phyloP scores from a whole-genome alignment of 35 echinoderm and acorn worm genomes.

The Apostichopus californicus region DNA sequence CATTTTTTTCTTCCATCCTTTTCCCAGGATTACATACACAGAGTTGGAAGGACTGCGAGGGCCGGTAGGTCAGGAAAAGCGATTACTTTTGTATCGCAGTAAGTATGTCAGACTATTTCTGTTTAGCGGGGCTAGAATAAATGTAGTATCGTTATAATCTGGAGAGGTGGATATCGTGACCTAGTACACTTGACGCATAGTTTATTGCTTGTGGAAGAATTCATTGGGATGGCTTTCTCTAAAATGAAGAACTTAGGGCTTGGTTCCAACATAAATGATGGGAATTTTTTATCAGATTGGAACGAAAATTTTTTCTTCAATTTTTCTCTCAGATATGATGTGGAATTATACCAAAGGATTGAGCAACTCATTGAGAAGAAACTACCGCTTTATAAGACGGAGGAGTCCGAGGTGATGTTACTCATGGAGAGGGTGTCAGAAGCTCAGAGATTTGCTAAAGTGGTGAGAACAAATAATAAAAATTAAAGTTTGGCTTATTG shows the following conservation, averaged over 20 bases:
- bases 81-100: conserved; percentile 97
- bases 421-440: conserved; percentile 91
- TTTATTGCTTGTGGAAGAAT: no score
- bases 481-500: neutral
- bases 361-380: conserved; percentile 96
- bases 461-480: conserved; percentile 52
- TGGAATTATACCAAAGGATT: conserved; percentile 96
- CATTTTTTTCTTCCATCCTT: neutral
- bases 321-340: conserved; percentile 75
- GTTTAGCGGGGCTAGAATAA: neutral
- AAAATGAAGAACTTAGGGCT: no score
- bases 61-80: conserved; percentile 86
- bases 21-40: conserved; percentile 89
- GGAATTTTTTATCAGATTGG: no score
- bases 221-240: no score
- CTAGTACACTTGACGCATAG: no score
- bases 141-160: no score
- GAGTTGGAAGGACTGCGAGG: conserved; percentile 90
- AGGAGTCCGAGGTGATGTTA: conserved; percentile 96
- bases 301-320: no score
- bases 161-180: no score
- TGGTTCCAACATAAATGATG: no score
- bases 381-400: conserved; percentile 86
- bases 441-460: conserved; percentile 91
- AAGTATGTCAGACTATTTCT: conserved; percentile 41